Evolutionary conservation across 2,888 invertebrate species (phyloP), one percentile per base, ranked within the genome.

Genomic region (Phalera bucephala): DNA sequence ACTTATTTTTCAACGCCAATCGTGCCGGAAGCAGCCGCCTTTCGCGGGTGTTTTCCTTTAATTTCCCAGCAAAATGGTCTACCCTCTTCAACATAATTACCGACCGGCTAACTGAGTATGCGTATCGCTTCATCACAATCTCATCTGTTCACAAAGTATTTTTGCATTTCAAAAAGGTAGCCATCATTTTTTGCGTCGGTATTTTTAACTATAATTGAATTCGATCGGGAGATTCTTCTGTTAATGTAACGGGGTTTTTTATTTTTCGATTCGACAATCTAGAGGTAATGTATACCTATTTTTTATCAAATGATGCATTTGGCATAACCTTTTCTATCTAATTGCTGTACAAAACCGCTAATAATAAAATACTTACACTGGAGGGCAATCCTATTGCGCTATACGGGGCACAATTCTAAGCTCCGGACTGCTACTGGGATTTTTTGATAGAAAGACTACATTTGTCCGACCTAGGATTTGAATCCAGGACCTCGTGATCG

Each of bases 51-150:
- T 84, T 85, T 84, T 85, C 84, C 55, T 85, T 85, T 80, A 75
- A 85, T 85, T 84, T 84, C 73, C 73, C 69, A 67, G 72, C 66
- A 59, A 83, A 82, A 80, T 75, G 75, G 73, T 67, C 68, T 69
- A 58, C 73, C 71, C 75, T 79, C 75, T 69, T 74, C 73, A 72
- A 72, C 73, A 68, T 80, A 82, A 85, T 85, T 83, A 82, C 74
- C 51, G 57, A 63, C 52, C 58, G 53, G 64, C 71, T 72, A 80
- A 73, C 75, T 71, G 72, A 67, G 74, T 76, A 70, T 72, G 57
- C 52, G 52, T 63, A 78, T 79, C 72, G 72, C 66, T 72, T 69
- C 72, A 70, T 74, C 69, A 70, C 66, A 64, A 63, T 61, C 71
- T 70, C 71, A 64, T 69, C 70, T 67, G 63, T 66, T 67, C 61